Conservation (phyloP, 2,888 invertebrate species). For the Tholera decimalis region DNA sequence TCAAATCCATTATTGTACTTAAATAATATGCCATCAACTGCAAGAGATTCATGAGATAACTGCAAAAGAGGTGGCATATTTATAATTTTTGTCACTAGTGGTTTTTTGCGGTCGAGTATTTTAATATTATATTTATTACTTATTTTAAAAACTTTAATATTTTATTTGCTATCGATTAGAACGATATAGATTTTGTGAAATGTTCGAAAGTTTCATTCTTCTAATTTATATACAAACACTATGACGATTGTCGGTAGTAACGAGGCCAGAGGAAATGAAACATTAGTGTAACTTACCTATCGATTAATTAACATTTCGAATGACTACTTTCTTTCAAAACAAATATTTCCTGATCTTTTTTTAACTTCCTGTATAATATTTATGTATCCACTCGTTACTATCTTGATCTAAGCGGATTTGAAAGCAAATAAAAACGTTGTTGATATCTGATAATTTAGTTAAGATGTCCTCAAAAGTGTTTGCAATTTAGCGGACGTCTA, state of each 20-base stretch:
- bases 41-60: too few species aligned
- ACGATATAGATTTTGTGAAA: not conserved
- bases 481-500: too few species aligned
- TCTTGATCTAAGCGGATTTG: not conserved
- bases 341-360: slow-evolving; percentile 1
- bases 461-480: too few species aligned
- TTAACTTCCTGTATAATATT: not conserved
- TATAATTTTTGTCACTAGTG: too few species aligned
- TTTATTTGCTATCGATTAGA: too few species aligned
- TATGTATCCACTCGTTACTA: not conserved
- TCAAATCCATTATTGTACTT: too few species aligned
- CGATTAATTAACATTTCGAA: slow-evolving; percentile 25
- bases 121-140: too few species aligned
- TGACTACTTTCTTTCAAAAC: not conserved
- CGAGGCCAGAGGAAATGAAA: slow-evolving; percentile 1
- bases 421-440: not conserved
- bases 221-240: slow-evolving; percentile 20
- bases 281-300: not conserved
- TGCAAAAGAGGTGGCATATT: too few species aligned
- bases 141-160: too few species aligned
- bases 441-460: not conserved
- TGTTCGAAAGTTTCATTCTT: not conserved
- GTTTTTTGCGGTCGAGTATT: too few species aligned
- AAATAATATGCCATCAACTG: too few species aligned
- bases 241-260: not conserved